Percentiles rank a stretch among this genome's conserved stretches.
These are phyloP conservation scores for Catharus ustulatus DNA, from an alignment of 2,797 vertebrate species.

Conservation along the genomic window DNA sequence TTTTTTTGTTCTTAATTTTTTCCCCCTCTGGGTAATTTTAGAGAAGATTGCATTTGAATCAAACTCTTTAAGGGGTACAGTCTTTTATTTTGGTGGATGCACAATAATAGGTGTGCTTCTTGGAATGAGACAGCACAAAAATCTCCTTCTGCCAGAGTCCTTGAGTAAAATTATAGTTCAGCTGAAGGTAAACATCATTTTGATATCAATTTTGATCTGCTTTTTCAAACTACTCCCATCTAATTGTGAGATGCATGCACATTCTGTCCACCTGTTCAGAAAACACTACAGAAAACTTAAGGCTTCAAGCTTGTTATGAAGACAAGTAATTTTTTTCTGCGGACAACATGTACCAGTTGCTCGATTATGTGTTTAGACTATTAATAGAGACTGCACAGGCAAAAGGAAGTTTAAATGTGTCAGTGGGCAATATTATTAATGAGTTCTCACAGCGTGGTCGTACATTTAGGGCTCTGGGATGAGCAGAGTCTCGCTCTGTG, in stretches of 20 bases:
- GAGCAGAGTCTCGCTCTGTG: not conserved
- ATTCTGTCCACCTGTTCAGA: not conserved
- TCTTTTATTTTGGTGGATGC: not conserved
- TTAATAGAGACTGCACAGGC: not conserved
- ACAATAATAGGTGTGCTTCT: not conserved
- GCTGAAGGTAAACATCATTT: not conserved
- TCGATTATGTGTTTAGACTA: not conserved
- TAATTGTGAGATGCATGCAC: not conserved
- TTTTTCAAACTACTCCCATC: not conserved
- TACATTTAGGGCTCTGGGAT: not conserved
- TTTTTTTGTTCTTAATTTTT: not conserved
- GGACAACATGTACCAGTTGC: not conserved
- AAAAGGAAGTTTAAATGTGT: not conserved
- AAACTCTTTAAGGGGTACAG: not conserved
- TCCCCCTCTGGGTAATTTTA: not conserved
- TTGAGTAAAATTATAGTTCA: not conserved
- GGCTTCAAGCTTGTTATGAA: not conserved
- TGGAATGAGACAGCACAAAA: not conserved
- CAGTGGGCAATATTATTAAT: not conserved
- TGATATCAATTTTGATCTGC: not conserved
- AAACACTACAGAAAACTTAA: not conserved
- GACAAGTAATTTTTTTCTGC: not conserved
- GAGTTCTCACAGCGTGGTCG: not conserved
- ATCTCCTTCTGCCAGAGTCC: not conserved
- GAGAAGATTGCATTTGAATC: not conserved